phyloP scores from a whole-genome alignment of 53 echinoderm and acorn worm species.

The Paracentrotus lividus region DNA sequence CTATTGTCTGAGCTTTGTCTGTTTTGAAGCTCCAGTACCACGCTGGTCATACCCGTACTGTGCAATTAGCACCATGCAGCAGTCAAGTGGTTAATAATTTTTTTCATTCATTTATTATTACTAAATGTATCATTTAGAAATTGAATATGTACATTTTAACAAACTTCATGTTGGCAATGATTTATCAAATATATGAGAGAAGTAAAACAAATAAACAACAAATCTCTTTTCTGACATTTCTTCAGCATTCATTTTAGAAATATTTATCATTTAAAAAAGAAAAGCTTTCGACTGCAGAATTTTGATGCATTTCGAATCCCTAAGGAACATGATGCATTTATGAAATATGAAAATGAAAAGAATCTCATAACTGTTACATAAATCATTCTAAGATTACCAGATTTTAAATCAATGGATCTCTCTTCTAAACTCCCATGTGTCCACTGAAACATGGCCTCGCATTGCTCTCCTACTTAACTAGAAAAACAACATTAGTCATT shows the following conservation, averaged over 20 bases:
- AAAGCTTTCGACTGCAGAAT: neutral
- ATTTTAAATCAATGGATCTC: neutral
- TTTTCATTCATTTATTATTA: too few species aligned
- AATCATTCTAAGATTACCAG: slow-evolving; percentile 28
- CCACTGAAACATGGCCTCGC: slow-evolving; percentile 25
- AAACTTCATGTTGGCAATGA: too few species aligned
- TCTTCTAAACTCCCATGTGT: neutral
- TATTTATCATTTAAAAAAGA: neutral
- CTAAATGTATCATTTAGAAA: too few species aligned
- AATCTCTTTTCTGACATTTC: neutral
- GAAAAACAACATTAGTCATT: slow-evolving; percentile 55
- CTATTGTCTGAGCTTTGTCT: too few species aligned
- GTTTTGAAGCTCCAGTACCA: too few species aligned
- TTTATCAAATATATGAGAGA: too few species aligned
- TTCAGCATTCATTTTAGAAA: neutral
- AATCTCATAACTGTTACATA: slow-evolving; percentile 10
- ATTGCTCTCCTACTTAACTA: slow-evolving; percentile 11
- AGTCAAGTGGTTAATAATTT: too few species aligned
- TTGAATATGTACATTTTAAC: too few species aligned
- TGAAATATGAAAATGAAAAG: too few species aligned
- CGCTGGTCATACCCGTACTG: too few species aligned
- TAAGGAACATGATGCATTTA: neutral
- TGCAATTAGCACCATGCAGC: too few species aligned
- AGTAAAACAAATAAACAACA: too few species aligned
- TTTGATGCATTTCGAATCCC: neutral